These are phyloP conservation scores for Benthosema pterotum DNA, from an alignment of 2,797 vertebrate species.

Conservation along the genomic window DNA sequence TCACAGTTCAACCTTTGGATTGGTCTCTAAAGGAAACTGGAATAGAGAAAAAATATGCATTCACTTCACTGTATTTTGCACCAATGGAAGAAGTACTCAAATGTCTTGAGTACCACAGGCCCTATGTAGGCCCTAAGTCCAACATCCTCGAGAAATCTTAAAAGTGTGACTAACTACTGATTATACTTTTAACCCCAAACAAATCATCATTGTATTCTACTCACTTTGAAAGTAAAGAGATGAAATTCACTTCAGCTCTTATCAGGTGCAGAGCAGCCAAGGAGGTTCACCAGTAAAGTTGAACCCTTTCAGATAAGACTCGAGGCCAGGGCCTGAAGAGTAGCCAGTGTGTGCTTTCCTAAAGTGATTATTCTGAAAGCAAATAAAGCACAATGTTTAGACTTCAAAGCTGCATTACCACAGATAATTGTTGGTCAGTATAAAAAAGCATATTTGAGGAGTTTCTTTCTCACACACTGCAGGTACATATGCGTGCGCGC, in stretches of 20 bases:
- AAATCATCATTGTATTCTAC: constrained; percentile 25
- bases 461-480: not conserved
- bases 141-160: too few relatives aligned
- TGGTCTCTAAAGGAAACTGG: constrained; percentile 70
- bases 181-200: too few relatives aligned
- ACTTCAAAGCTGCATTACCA: not conserved
- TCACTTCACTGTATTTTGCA: constrained; percentile 6
- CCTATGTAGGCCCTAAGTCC: too few relatives aligned
- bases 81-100: too few relatives aligned
- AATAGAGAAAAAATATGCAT: constrained; percentile 6
- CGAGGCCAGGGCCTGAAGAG: constrained; percentile 76
- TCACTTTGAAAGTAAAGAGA: constrained; percentile 80
- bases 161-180: too few relatives aligned
- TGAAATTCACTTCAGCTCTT: constrained; percentile 55
- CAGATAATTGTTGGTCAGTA: too few relatives aligned
- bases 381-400: not conserved
- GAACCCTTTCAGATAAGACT: constrained; percentile 80
- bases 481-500: too few relatives aligned
- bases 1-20: constrained; percentile 53
- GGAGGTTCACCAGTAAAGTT: constrained; percentile 81
- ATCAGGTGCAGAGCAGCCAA: constrained; percentile 75
- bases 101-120: too few relatives aligned
- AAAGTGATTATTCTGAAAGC: constrained; percentile 70
- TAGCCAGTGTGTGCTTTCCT: constrained; percentile 74
- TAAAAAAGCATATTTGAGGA: not conserved